These are phyloP conservation scores for Drosophila sp. DNA, from an alignment of 1,140 invertebrate species.

Conservation along the genomic window DNA sequence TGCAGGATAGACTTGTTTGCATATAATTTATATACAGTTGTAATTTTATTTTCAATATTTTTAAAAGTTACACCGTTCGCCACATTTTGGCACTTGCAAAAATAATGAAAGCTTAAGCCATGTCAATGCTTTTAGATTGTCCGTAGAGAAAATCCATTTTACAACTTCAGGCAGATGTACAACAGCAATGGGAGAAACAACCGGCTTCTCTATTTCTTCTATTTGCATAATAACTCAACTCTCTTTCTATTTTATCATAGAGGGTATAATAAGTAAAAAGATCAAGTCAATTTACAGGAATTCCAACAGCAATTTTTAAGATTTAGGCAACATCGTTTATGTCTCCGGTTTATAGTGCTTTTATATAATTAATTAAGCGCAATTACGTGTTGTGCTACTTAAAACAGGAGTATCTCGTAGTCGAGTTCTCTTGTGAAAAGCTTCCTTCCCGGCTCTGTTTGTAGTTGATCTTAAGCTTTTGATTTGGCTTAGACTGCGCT, in stretches of 20 bases:
- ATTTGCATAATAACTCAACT: constrained; percentile 50
- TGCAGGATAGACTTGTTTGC: constrained; percentile 19
- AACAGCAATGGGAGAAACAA: neutral
- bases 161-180: constrained; percentile 3
- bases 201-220: neutral
- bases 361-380: no score
- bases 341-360: no score
- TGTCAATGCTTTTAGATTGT: constrained; percentile 18
- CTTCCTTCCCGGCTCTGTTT: constrained; percentile 50
- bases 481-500: constrained; percentile 60
- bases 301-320: no score
- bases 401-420: neutral
- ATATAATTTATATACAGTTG: constrained; percentile 44
- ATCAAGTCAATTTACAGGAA: no score
- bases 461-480: constrained; percentile 66
- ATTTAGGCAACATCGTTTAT: no score
- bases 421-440: neutral
- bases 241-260: no score
- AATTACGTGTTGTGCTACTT: no score
- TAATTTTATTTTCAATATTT: constrained; percentile 47
- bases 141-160: neutral
- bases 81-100: neutral
- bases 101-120: constrained; percentile 5
- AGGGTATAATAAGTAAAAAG: no score
- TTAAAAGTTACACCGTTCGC: constrained; percentile 19